Evolutionary conservation across 2,888 invertebrate species (phyloP), one percentile per base, ranked within the genome.

Genomic region (Periphyllus acericola): DNA sequence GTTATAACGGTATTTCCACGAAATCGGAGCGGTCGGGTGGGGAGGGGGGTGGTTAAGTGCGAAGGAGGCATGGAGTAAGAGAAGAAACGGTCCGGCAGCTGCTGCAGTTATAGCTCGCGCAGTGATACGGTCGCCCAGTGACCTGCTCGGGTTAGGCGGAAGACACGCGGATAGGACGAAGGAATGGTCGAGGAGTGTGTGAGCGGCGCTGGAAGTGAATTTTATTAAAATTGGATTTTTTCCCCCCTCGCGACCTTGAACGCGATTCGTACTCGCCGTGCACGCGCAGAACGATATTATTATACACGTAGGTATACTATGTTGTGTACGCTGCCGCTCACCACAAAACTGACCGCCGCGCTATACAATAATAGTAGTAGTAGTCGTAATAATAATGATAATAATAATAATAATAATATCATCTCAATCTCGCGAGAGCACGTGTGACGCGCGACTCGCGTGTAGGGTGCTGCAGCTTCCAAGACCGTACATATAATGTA

Each of bases 201-300:
- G 46, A 46, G 46, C 46, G 46, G 46, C 46, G 60, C 6, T 36
- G 72, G 82, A 74, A 55, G 55, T 55, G 55, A 36, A 55, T 83
- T 83, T 74, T 34, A 74, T 55, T 83, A 83, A 83, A 83, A 83
- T 83, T 72, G 34, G 52, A 83, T 74, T 83, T n/a, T 55, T 25
- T n/a, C n/a, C 46, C 9, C 46, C 9, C n/a, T 74, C n/a, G 74
- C 36, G 34, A n/a, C 34, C 68, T 81, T 32, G 46, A 32, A 71
- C 82, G 71, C 82, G 71, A 82, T 82, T 82, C 46, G 46, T 82
- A 60, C 25, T 21, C 25, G 21, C 3, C 25, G 25, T 60, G 3
- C 21, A 60, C 25, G 60, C 21, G 25, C 14, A 60, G 25, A 29
- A 29, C 68, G 14, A 29, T 29, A 68, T 29, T 29, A 68, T 68